A percentile compares a stretch with the other conserved stretches of the same genome.
phyloP scores from a whole-genome alignment of 2,797 vertebrate species.

The Poecile montanus region DNA sequence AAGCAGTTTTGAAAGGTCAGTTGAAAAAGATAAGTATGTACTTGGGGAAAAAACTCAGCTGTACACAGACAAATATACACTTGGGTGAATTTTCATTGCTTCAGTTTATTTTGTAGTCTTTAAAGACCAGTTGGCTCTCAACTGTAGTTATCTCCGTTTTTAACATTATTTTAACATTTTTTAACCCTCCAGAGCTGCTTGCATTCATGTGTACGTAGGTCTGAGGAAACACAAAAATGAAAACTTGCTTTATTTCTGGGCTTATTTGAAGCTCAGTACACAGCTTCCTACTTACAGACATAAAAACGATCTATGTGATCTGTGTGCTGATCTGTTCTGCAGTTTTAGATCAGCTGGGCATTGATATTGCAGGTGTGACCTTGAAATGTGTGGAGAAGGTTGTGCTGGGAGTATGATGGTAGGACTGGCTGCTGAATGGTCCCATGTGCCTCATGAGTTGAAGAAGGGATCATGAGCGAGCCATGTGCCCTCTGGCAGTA shows the following conservation, averaged over 20 bases:
- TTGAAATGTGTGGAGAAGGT: not conserved
- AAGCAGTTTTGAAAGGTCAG: not conserved
- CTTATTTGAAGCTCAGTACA: not conserved
- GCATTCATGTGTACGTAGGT: rapidly evolving
- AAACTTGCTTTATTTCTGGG: not conserved
- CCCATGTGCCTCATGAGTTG: rapidly evolving
- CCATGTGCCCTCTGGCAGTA: not conserved
- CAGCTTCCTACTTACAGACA: rapidly evolving
- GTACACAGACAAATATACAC: not conserved
- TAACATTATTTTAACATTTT: not conserved
- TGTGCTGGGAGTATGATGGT: not conserved
- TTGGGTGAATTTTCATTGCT: not conserved
- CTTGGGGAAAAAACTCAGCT: not conserved
- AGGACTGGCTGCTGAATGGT: not conserved
- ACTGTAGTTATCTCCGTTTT: not conserved
- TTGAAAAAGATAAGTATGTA: not conserved
- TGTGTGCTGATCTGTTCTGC: not conserved
- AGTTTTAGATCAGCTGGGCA: not conserved
- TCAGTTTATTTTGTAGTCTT: not conserved
- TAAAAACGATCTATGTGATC: not conserved
- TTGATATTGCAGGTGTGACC: not conserved
- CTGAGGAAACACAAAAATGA: not conserved
- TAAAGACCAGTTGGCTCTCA: not conserved
- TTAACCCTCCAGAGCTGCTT: not conserved
- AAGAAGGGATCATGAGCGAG: not conserved